phyloP scores from a whole-genome alignment of 1,140 invertebrate genomes.

The Littorina saxatilis region DNA sequence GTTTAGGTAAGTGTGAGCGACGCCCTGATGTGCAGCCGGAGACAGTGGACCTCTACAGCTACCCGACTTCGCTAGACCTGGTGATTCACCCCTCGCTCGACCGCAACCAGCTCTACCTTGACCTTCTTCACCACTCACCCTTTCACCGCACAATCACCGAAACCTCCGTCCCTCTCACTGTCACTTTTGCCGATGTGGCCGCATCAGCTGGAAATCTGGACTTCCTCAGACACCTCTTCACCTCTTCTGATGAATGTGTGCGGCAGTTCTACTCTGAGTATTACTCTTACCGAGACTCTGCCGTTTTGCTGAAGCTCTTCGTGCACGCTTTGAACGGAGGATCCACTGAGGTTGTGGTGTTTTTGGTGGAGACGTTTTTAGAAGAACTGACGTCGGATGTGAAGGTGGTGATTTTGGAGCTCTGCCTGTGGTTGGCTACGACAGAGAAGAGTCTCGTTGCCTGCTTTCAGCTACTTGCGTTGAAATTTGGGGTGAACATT shows the following conservation, averaged over 20 bases:
- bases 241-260: not conserved
- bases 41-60: not conserved
- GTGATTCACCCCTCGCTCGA: not conserved
- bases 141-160: not conserved
- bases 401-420: conserved; percentile 8
- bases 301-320: not conserved
- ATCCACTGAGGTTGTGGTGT: not conserved
- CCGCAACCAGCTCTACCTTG: not conserved
- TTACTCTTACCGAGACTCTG: not conserved
- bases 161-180: not conserved
- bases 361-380: not conserved
- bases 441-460: not conserved
- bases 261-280: not conserved
- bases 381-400: not conserved
- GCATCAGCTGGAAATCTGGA: not conserved
- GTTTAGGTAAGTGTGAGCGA: not conserved
- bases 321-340: conserved; percentile 20
- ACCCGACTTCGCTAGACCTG: not conserved
- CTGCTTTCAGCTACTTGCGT: not conserved
- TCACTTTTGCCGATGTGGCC: conserved; percentile 23
- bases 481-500: conserved; percentile 22
- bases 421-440: not conserved
- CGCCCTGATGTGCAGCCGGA: not conserved
- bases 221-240: not conserved
- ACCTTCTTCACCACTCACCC: not conserved